Percentiles rank a stretch among this genome's conserved stretches.
phyloP scores from a whole-genome alignment of 2,113 vertebrate genomes.

The Struthidea cinerea region DNA sequence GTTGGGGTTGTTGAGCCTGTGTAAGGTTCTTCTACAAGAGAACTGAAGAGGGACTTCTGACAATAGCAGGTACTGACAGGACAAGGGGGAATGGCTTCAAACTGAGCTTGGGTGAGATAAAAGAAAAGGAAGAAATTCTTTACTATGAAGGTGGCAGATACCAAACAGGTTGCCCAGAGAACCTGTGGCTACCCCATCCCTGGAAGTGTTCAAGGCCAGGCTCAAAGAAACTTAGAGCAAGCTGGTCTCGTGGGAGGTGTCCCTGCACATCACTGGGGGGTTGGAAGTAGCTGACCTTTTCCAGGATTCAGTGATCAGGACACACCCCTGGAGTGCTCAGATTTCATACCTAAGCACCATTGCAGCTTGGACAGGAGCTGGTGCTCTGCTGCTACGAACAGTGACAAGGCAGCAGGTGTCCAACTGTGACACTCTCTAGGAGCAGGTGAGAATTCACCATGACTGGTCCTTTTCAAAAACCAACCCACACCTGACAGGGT shows the following conservation, averaged over 20 bases:
- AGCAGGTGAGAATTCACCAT: not conserved
- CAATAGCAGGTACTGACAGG: not conserved
- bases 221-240: not conserved
- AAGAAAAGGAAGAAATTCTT: not conserved
- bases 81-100: not conserved
- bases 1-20: not conserved
- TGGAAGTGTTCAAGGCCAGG: not conserved
- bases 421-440: fast-evolving
- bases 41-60: not conserved
- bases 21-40: not conserved
- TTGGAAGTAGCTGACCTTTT: not conserved
- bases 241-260: not conserved
- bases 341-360: not conserved
- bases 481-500: fast-evolving
- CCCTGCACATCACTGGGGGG: fast-evolving
- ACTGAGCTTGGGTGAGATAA: too few relatives aligned
- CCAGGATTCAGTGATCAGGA: not conserved
- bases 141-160: too few relatives aligned
- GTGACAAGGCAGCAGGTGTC: not conserved
- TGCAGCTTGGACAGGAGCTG: not conserved
- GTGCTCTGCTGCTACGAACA: fast-evolving
- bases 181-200: too few relatives aligned
- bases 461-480: not conserved
- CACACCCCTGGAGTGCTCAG: not conserved
- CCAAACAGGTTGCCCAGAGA: too few relatives aligned